Base-by-base conservation (phyloP, 2,888 invertebrate genomes). In the Ornithoptera priamus region DNA sequence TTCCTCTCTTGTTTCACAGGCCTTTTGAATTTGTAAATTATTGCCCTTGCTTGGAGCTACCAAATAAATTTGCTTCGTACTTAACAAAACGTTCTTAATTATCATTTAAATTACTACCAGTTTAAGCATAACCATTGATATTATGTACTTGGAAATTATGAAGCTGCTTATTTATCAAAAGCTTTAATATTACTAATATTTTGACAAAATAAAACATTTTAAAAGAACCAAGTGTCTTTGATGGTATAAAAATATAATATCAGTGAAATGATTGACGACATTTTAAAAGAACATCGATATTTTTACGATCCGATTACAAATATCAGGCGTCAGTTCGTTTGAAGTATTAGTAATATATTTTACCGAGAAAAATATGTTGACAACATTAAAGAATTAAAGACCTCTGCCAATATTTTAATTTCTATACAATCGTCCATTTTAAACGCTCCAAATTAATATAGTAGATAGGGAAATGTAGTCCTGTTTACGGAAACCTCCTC, bases 401-500 rank as follows among this genome's bases (percentile, higher is more conserved):
- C 86, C 90, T 88, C 20, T 10, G 56, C 6, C 18, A 56, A 20
- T 91, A 92, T 91, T 89, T 90, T 24, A 86, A 87, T 89, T 86
- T 87, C 86, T 87, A 89, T 90, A 88, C 84, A 86, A 84, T 84
- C 83, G 83, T 87, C 88, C 92, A 91, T 91, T 92, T 92, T 91
- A 92, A 90, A 88, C 85, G 86, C 83, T 86, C 85, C 83, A 84
- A 85, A 86, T 85, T 81, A 87, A 85, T 86, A 85, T 85, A 86
- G 86, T 81, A 86, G 87, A 86, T 85, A 86, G 86, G 87, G 87
- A 90, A 89, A 85, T 85, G 88, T 88, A 86, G 82, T 83, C 86
- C 85, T 90, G 90, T 92, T 92, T 92, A 89, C 88, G 89, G 88
- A 90, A 92, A 90, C 87, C 90, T 89, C 88, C 89, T 88, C 89